These are phyloP conservation scores for Macrobrachium nipponense DNA, from an alignment of 1,140 invertebrate genomes.

Conservation along the genomic window DNA sequence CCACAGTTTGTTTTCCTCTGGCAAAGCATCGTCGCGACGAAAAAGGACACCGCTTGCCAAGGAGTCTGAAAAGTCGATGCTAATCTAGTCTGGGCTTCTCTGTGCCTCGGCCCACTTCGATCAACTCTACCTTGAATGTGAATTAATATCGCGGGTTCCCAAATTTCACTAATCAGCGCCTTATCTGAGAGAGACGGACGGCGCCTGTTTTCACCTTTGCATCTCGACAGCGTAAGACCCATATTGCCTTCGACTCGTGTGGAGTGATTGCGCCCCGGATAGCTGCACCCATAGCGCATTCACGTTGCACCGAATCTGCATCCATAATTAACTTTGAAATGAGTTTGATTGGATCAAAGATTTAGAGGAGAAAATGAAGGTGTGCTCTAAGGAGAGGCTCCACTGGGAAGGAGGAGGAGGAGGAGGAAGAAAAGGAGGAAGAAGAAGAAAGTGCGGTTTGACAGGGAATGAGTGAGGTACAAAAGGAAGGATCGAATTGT, in stretches of 20 bases:
- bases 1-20: too few relatives aligned
- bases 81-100: slow-evolving; percentile 41
- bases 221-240: neutral
- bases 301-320: slow-evolving; percentile 58
- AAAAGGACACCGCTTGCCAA: neutral
- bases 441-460: neutral
- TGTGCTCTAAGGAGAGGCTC: slow-evolving; percentile 21
- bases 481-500: neutral
- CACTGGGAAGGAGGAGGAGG: neutral
- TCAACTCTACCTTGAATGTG: slow-evolving; percentile 47
- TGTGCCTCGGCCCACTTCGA: slow-evolving; percentile 38
- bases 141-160: slow-evolving; percentile 58
- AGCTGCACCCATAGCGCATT: slow-evolving; percentile 34
- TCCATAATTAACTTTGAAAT: slow-evolving; percentile 60
- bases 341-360: slow-evolving; percentile 59
- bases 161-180: slow-evolving; percentile 30
- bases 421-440: neutral
- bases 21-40: neutral
- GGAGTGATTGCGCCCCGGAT: slow-evolving; percentile 38
- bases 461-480: neutral
- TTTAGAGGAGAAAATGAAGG: slow-evolving; percentile 52
- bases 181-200: neutral
- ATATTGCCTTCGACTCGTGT: neutral
- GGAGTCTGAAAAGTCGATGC: slow-evolving; percentile 27
- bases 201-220: slow-evolving; percentile 9